Evolutionary conservation across 2,888 invertebrate genomes (phyloP).

Genomic region (Philonicus albiceps): DNA sequence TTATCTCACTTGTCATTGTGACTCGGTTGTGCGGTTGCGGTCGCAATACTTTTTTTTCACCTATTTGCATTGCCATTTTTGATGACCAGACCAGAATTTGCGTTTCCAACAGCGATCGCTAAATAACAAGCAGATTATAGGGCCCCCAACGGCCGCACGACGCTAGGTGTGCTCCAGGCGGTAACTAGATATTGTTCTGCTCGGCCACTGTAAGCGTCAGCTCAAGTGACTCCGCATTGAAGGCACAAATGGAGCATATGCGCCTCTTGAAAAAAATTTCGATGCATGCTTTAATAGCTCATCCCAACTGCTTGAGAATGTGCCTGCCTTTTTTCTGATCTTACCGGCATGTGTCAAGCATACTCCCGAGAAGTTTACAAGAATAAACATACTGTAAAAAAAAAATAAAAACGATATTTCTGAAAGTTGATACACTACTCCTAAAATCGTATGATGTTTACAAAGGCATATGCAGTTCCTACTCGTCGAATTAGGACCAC

Average conservation of each 20-base stretch:
- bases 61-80: slow-evolving; percentile 7
- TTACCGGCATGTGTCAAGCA: not conserved
- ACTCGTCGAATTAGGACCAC: too few species aligned
- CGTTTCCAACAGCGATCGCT: not conserved
- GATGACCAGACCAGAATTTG: slow-evolving; percentile 4
- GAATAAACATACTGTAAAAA: not conserved
- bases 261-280: not conserved
- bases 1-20: slow-evolving; percentile 11
- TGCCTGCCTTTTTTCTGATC: not conserved
- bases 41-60: not conserved
- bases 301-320: not conserved
- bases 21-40: slow-evolving; percentile 13
- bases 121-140: not conserved
- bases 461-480: not conserved
- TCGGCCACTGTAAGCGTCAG: not conserved
- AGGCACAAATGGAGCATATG: not conserved
- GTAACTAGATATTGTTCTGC: not conserved
- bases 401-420: not conserved
- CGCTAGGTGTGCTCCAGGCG: not conserved
- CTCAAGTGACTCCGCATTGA: not conserved
- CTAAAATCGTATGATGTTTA: not conserved
- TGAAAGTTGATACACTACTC: not conserved
- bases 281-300: not conserved
- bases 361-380: not conserved
- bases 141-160: not conserved